These are phyloP conservation scores for Eucidaris tribuloides DNA, from an alignment of 35 echinoderm and acorn worm species.

Conservation along the genomic window DNA sequence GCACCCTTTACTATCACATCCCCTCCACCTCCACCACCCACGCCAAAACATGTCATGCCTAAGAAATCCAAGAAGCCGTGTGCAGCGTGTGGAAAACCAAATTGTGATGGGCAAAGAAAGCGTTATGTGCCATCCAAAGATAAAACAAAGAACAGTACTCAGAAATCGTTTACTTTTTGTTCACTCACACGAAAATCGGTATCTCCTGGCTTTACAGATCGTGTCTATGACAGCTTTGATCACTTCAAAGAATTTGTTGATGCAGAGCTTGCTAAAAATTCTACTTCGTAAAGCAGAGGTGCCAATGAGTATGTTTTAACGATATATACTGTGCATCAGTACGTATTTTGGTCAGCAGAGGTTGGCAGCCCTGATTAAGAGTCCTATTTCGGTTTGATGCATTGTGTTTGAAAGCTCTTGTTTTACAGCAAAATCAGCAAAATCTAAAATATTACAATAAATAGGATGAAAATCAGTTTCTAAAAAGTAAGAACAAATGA, in stretches of 20 bases:
- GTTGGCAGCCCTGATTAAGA: too few relatives aligned
- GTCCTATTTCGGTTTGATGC: too few relatives aligned
- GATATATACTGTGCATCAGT: too few relatives aligned
- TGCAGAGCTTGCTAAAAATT: too few relatives aligned
- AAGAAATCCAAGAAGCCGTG: conserved; percentile 54
- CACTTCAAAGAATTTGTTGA: conserved; percentile 15
- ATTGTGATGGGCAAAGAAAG: conserved; percentile 49
- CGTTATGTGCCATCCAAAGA: conserved; percentile 45
- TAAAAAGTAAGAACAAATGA: too few relatives aligned
- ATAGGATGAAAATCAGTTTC: too few relatives aligned
- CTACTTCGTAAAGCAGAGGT: too few relatives aligned
- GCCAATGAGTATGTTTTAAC: too few relatives aligned
- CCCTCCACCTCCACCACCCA: conserved; percentile 30
- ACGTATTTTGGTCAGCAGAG: too few relatives aligned
- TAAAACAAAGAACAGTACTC: conserved; percentile 16
- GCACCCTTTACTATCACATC: conserved; percentile 30
- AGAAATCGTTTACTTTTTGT: conserved; percentile 48
- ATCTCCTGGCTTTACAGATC: conserved; percentile 10
- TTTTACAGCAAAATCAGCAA: too few relatives aligned
- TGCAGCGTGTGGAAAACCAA: conserved; percentile 44
- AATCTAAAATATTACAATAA: too few relatives aligned
- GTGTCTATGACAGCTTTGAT: conserved; percentile 18
- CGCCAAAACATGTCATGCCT: conserved; percentile 8
- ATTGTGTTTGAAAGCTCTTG: too few relatives aligned
- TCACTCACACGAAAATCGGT: not conserved